A percentile compares a stretch with the other conserved stretches of the same genome.
Conservation (phyloP, 2,113 vertebrate genomes). For the Helogale parvula region DNA sequence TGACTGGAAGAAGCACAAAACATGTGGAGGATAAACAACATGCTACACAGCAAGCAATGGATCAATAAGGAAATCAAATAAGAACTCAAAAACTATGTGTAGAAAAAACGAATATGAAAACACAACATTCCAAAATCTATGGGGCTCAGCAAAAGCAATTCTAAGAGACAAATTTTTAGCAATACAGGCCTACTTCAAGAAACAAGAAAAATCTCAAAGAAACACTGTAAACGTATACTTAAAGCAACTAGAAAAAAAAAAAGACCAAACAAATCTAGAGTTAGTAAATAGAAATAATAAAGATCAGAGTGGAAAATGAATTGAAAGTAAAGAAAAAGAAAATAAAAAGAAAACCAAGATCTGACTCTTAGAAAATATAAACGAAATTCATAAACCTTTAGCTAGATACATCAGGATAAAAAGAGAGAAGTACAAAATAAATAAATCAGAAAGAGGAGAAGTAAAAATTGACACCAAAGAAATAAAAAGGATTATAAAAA, state of each 20-base stretch:
- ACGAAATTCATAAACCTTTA: background rate
- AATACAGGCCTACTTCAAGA: background rate
- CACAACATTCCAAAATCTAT: background rate
- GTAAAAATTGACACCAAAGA: background rate
- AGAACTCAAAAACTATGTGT: background rate
- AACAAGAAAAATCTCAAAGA: background rate
- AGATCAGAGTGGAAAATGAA: background rate
- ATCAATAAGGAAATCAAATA: background rate
- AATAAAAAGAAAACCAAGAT: background rate
- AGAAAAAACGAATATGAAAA: background rate
- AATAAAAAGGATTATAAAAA: background rate
- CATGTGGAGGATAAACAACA: background rate
- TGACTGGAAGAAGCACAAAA: background rate
- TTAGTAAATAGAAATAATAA: background rate
- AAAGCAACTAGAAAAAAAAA: background rate
- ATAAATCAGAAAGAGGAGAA: background rate
- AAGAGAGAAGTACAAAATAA: background rate
- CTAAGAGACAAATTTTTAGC: background rate
- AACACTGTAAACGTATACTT: background rate
- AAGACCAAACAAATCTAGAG: background rate
- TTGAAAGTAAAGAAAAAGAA: background rate
- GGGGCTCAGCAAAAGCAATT: background rate
- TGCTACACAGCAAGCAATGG: background rate
- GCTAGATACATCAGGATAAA: background rate
- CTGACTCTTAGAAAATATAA: background rate